Base-by-base conservation (phyloP, 2,888 invertebrate species). In the Chironomus riparius region DNA sequence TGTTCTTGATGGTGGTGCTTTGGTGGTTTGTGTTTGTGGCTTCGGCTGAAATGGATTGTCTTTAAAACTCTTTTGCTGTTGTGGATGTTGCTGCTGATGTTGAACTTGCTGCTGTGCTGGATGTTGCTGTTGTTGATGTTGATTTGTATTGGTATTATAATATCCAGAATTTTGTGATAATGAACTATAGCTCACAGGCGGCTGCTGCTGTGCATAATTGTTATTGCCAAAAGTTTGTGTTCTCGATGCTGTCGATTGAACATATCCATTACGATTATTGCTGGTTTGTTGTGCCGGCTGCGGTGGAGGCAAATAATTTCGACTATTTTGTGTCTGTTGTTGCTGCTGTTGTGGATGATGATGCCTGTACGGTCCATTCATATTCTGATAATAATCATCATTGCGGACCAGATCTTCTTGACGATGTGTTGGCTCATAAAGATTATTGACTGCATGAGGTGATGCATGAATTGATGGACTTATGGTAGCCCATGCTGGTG, bases 301-400 rank as follows among this genome's bases (percentile, higher is more conserved):
- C 38, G 50, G 68, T 5, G 84, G 84, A 28, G 84, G 84, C 77
- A 84, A 78, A 78, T 84, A 84, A 68, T 83, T 81, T 12, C 47
- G 68, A 78, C 81, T 81, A 3, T 79, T 79, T 65, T 79, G 79
- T 74, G 79, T 70, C 18, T 77, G 78, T 47, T 75, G 77, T 47
- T 77, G 77, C n/a, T 77, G 78, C 38, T 75, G 77, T 38, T 77
- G 77, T 15, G 79, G 78, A 74, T 79, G 80, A 78, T 71, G 75
- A 24, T 80, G 80, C n/a, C 56, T 80, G 78, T 84, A 84, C 21
- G 84, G 84, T 80, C 83, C 83, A 77, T 84, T 85, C 78, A 84
- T 83, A 68, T n/a, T 56, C n/a, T 56, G 56, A 56, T 81, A 84
- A 77, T 81, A 84, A 47, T 76, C 65, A 15, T 65, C 50, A 22